Conservation (phyloP, 2,797 vertebrate genomes). For the Tinamus major region DNA sequence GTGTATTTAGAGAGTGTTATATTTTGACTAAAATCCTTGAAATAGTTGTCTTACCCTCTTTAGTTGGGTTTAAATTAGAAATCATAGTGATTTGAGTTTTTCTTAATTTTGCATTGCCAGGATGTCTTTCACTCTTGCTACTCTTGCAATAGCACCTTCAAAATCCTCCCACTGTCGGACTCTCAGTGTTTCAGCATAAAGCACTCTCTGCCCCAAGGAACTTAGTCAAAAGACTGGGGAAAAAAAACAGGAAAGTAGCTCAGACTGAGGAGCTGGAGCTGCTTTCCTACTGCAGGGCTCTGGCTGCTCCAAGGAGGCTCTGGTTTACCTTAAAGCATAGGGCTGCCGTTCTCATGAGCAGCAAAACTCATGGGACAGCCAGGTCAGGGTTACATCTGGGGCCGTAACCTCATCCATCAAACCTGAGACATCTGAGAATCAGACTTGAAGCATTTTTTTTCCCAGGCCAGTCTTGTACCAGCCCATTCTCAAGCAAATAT, state of each 20-base stretch:
- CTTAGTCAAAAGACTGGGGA: background rate
- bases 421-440: background rate
- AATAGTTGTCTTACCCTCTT: background rate
- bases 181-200: background rate
- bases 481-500: background rate
- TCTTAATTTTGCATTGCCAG: constrained; percentile 20
- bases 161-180: constrained; percentile 19
- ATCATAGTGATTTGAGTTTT: background rate
- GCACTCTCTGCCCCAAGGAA: background rate
- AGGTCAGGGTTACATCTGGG: background rate
- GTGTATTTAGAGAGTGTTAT: background rate
- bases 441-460: background rate
- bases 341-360: background rate
- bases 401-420: background rate
- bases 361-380: background rate
- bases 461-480: background rate
- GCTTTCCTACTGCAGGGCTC: background rate
- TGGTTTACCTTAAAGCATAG: background rate
- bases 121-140: constrained; percentile 5
- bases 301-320: background rate
- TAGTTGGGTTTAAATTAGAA: background rate
- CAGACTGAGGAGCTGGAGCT: background rate
- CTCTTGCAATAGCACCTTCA: background rate
- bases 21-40: background rate
- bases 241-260: background rate